Percentiles rank a stretch among this genome's conserved stretches.
Evolutionary conservation across 1,140 invertebrate species (phyloP).

Genomic region (Pogonognathellus flavescens): DNA sequence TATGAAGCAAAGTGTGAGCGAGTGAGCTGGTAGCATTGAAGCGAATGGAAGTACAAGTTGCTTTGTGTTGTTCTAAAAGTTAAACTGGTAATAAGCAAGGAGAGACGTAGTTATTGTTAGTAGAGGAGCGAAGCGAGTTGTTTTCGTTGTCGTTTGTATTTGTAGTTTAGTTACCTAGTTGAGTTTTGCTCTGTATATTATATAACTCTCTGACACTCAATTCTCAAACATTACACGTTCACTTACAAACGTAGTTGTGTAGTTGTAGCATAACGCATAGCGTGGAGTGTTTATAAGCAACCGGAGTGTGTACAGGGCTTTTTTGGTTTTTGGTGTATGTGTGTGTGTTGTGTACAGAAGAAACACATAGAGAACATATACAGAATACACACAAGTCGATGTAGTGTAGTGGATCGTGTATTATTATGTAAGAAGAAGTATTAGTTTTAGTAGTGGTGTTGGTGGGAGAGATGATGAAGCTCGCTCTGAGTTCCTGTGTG

Average conservation of each 20-base stretch:
- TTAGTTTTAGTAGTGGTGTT: neutral
- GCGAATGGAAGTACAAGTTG: neutral
- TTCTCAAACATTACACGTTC: too few relatives aligned
- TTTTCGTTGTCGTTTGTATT: conserved; percentile 10
- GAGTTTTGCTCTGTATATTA: neutral
- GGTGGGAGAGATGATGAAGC: neutral
- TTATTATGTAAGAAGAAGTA: neutral
- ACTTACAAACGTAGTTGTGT: neutral
- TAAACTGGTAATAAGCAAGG: conserved; percentile 2
- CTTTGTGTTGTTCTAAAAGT: neutral
- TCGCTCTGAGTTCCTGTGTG: too few relatives aligned
- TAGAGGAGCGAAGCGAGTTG: neutral
- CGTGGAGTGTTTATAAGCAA: neutral
- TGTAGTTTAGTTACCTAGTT: neutral
- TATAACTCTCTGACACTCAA: neutral
- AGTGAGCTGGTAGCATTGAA: neutral
- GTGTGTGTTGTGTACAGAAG: too few relatives aligned
- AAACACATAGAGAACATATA: too few relatives aligned
- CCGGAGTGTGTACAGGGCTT: neutral
- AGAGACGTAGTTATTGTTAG: neutral
- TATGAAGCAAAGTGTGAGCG: neutral
- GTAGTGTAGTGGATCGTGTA: too few relatives aligned
- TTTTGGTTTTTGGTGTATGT: neutral
- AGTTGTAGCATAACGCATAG: neutral
- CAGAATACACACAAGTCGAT: too few relatives aligned